A percentile compares a stretch with the other conserved stretches of the same genome.
These are phyloP conservation scores for Rhysida immarginata DNA, from an alignment of 1,140 invertebrate genomes.

Conservation along the genomic window DNA sequence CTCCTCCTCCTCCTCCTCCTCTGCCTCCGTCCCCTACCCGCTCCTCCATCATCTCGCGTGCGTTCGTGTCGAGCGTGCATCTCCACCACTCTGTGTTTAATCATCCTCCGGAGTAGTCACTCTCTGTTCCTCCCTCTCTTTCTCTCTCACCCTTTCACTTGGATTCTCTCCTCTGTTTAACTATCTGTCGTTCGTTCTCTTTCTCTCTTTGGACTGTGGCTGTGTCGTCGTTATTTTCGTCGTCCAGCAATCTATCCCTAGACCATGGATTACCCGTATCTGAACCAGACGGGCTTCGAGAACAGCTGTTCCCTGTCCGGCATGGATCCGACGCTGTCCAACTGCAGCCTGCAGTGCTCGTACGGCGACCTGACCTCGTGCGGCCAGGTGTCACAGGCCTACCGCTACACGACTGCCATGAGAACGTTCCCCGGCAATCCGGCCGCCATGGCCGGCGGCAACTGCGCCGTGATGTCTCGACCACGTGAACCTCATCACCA, in stretches of 20 bases:
- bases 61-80: too few relatives aligned
- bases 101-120: not conserved
- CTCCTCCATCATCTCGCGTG: too few relatives aligned
- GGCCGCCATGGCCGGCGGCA: conserved; percentile 28
- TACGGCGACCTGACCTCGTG: conserved; percentile 71
- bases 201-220: not conserved
- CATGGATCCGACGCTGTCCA: conserved; percentile 42
- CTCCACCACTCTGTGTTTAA: not conserved
- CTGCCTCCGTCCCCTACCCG: not conserved
- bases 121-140: not conserved
- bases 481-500: conserved; percentile 21
- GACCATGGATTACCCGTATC: conserved; percentile 52
- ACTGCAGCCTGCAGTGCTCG: conserved; percentile 49
- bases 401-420: conserved; percentile 14
- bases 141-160: not conserved
- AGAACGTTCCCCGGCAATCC: conserved; percentile 20
- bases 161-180: not conserved
- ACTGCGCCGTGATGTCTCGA: conserved; percentile 18
- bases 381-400: conserved; percentile 59
- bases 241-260: too few relatives aligned
- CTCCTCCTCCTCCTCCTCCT: not conserved
- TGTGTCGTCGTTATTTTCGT: too few relatives aligned
- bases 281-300: conserved; percentile 52
- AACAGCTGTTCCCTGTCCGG: conserved; percentile 42
- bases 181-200: not conserved